A percentile compares a stretch with the other conserved stretches of the same genome.
phyloP scores from a whole-genome alignment of 2,113 vertebrate genomes.

The Dicerorhinus sumatrensis region DNA sequence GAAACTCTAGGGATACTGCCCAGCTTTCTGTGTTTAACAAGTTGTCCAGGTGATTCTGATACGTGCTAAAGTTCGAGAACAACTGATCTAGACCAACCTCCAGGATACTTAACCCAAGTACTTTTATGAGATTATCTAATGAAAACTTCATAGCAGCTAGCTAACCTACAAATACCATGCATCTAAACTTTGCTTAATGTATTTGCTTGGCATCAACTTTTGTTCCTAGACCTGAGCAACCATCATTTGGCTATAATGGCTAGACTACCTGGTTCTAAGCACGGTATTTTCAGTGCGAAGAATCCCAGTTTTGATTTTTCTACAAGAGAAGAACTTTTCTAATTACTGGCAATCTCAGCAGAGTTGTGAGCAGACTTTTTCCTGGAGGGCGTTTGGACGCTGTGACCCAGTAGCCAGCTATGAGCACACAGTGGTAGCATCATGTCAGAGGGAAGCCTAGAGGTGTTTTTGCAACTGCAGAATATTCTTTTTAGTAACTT shows the following conservation, averaged over 20 bases:
- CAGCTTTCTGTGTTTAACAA: neutral
- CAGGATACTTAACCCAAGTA: neutral
- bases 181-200: neutral
- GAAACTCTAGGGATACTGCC: neutral
- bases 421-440: accelerated
- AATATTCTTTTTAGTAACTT: slow-evolving; percentile 37
- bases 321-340: neutral
- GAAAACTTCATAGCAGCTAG: neutral
- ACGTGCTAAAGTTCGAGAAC: neutral
- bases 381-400: slow-evolving; percentile 39
- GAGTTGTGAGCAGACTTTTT: neutral
- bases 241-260: neutral
- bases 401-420: neutral
- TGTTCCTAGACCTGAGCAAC: neutral
- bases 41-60: neutral
- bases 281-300: neutral
- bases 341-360: slow-evolving; percentile 24
- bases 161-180: neutral
- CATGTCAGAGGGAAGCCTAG: neutral
- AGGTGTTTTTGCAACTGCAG: neutral
- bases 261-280: neutral
- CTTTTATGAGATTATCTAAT: neutral
- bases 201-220: neutral
- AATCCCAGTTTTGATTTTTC: slow-evolving; percentile 20
- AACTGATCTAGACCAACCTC: neutral